Conservation (phyloP, 92 coral and sea anemone species). For the Meandrina meandrites region DNA sequence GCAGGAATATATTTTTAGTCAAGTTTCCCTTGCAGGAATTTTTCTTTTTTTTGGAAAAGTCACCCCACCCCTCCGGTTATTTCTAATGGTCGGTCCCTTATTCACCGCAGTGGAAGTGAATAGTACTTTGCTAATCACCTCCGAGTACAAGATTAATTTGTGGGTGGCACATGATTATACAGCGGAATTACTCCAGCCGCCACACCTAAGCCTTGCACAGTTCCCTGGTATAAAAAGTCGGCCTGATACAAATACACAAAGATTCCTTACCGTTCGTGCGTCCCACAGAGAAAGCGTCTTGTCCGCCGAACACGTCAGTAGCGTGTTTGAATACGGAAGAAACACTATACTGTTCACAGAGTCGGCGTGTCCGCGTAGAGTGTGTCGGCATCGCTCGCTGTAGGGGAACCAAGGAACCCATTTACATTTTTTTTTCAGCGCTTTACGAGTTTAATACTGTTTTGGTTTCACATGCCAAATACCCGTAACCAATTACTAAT, state of each 20-base stretch:
- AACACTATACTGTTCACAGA: conserved; percentile 95
- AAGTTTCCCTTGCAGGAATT: too few relatives aligned
- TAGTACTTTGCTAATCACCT: too few relatives aligned
- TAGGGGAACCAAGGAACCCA: not conserved
- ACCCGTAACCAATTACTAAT: too few relatives aligned
- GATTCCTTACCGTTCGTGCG: conserved; percentile 83
- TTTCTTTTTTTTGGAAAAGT: too few relatives aligned
- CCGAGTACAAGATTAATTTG: too few relatives aligned
- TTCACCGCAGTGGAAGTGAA: too few relatives aligned
- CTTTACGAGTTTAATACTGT: not conserved
- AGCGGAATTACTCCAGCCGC: too few relatives aligned
- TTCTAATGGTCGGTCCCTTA: too few relatives aligned
- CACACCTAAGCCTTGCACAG: not conserved
- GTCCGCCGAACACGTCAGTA: conserved; percentile 97
- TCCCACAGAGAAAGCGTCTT: conserved; percentile 99
- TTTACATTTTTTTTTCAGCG: not conserved
- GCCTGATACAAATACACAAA: not conserved
- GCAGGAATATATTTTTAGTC: too few relatives aligned
- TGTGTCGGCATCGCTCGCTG: conserved; percentile 95
- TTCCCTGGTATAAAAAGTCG: not conserved
- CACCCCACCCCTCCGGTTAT: too few relatives aligned
- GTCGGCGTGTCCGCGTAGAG: conserved; percentile 99
- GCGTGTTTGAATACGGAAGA: conserved; percentile 91
- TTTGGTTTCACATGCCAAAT: not conserved
- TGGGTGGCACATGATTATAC: too few relatives aligned